Evolutionary conservation across 2,797 vertebrate species (phyloP).

Genomic region (Cichlasoma orientale): DNA sequence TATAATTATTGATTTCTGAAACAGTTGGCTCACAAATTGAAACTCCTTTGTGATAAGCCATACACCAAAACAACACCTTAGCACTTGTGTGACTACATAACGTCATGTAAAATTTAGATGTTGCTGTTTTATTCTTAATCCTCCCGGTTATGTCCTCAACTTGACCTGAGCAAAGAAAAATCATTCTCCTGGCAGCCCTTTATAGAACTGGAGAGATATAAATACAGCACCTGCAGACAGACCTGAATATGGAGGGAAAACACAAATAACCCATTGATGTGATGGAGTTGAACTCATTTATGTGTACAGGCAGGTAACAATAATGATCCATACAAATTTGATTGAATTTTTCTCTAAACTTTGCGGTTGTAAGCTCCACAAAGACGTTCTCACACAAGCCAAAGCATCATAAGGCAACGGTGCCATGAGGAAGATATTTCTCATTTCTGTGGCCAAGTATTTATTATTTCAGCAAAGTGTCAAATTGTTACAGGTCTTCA

Average conservation of each 20-base stretch:
- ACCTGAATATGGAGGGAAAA: constrained; percentile 31
- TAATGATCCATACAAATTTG: constrained; percentile 31
- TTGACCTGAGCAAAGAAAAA: constrained; percentile 12
- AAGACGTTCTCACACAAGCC: not conserved
- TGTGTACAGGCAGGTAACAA: constrained; percentile 21
- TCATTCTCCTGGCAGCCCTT: not conserved
- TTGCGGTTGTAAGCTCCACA: not conserved
- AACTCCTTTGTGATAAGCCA: not conserved
- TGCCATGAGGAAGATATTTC: constrained; percentile 34
- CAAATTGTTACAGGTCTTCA: constrained; percentile 45
- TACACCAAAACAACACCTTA: constrained; percentile 25
- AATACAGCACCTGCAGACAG: constrained; percentile 26
- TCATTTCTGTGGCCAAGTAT: constrained; percentile 45
- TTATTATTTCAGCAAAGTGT: constrained; percentile 34
- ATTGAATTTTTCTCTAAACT: constrained; percentile 26
- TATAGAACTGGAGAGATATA: constrained; percentile 5
- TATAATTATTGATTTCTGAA: not conserved
- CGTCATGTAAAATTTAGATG: not conserved
- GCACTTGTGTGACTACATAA: not conserved
- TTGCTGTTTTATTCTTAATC: constrained; percentile 10
- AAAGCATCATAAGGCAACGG: constrained; percentile 43
- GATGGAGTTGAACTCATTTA: constrained; percentile 26
- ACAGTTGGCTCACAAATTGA: not conserved
- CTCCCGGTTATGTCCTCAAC: constrained; percentile 1
- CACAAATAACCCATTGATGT: constrained; percentile 23